Base-by-base conservation (phyloP, 2,113 vertebrate species). In the Apistogramma diplotaenia region DNA sequence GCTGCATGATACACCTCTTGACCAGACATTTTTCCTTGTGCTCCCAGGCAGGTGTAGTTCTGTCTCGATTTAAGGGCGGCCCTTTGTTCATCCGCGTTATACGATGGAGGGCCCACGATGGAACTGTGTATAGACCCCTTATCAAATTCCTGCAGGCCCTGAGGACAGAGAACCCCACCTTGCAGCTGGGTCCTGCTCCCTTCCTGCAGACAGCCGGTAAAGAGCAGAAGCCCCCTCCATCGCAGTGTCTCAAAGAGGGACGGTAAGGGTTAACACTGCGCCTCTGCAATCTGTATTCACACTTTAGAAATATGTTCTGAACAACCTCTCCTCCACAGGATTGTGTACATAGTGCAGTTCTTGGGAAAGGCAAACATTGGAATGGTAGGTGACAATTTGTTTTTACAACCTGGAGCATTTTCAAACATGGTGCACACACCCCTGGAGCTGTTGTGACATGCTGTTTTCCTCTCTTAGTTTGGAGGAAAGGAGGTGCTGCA, bases 401-500 rank as follows among this genome's bases (percentile, higher is more conserved):
- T 15, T n/a, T 74, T 70, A 25, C 4, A 27, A 25, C 81, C 21
- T 15, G 1, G 25, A 4, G 8, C 1, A 27, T 55, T 2, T 60
- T 51, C 8, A 23, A 18, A 74, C 11, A 40, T 11, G 35, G 1
- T 59, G 5, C n/a, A 0, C n/a, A 16, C 5, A 5, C 31, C 2
- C 4, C 12, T 21, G 11, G 35, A 23, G 33, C 13, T 12, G 3
- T 9, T 61, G 4, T 29, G 1, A 83, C 25, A 7, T 29, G 8
- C 46, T 2, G 0, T 75, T 3, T 80, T 15, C 33, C 58, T 12
- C 8, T 51, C 4, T 35, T 78, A 97, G 96, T 92, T 85, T 3
- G 96, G 97, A 57, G 94, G 94, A 57, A 96, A 96, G 81, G 96
- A 97, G 72, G 94, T 96, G 56, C 79, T 97, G 77, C 95, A 95